These are phyloP conservation scores for Phanerotoma sp. DNA, from an alignment of 2,888 invertebrate species.

Conservation along the genomic window DNA sequence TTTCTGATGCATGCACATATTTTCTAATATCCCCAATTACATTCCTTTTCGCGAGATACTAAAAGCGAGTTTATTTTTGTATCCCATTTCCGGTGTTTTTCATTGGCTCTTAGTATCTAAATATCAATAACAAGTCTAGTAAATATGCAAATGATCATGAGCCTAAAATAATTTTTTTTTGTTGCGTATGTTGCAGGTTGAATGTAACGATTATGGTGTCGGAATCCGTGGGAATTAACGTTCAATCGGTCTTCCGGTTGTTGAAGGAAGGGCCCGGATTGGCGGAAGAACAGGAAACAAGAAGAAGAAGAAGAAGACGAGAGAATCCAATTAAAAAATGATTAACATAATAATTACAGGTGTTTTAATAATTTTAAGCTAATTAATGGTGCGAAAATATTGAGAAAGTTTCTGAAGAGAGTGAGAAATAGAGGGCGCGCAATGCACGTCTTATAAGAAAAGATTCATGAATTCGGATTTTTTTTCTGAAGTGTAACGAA, in stretches of 20 bases:
- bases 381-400: background rate
- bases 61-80: too few relatives aligned
- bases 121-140: background rate
- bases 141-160: background rate
- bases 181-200: background rate
- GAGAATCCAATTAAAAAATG: background rate
- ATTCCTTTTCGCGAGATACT: too few relatives aligned
- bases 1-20: too few relatives aligned
- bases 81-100: too few relatives aligned
- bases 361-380: too few relatives aligned
- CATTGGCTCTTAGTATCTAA: too few relatives aligned
- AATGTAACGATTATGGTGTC: constrained; percentile 3
- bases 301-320: too few relatives aligned
- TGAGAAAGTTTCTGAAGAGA: background rate
- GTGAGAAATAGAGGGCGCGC: background rate
- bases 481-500: background rate
- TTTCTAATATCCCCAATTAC: too few relatives aligned
- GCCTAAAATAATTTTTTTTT: background rate
- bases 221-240: constrained; percentile 14
- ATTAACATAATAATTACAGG: background rate
- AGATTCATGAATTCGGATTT: too few relatives aligned
- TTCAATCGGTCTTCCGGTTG: constrained; percentile 7
- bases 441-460: too few relatives aligned
- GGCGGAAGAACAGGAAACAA: background rate
- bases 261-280: background rate